Base-by-base conservation (phyloP, 1,140 invertebrate species). In the Protaetia brevitarsis region DNA sequence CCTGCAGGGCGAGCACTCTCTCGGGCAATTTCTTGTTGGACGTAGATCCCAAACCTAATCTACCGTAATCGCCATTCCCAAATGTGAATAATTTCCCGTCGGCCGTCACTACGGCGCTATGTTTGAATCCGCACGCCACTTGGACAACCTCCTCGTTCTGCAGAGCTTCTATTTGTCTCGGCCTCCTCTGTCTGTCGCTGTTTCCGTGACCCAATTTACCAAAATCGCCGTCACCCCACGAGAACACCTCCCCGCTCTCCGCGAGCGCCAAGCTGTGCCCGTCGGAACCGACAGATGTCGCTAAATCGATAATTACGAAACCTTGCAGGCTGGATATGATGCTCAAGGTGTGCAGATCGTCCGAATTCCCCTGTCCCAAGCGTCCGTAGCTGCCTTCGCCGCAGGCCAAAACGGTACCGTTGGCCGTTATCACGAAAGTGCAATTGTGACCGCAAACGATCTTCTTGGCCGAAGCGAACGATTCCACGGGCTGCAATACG, bases 361-460 rank as follows among this genome's bases (percentile, higher is more conserved):
- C 94, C 29, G 92, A 94, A 75, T 97, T 94, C 0, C 94, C 94
- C 76, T 97, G 94, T 0, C 95, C 95, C 1, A 98, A 81, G 0
- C 95, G 80, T 0, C 95, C 95, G 77, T 97, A 97, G 10, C 95
- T 85, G 0, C 95, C 96, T 83, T 97, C 97, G 36, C 95, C 96
- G 93, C 95, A 98, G 0, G 94, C 96, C 72, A 93, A 93, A 0
- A 97, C 86, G 72, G 68, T 80, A 2, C 86, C 86, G 76, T 85
- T 83, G 5, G 76, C 79, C 66, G 85, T 80, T 8, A 88, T 82
- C 2, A 87, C 78, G 78, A 89, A 88, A 2, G 87, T 87, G 69
- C 87, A 88, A 70, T 87, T 87, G 73, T 88, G 86, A 2, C 87
- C 87, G 66, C 87, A 89, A 30, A 88, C 77, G 28, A 89, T 84